A percentile compares a stretch with the other conserved stretches of the same genome.
phyloP scores from a whole-genome alignment of 1,140 invertebrate genomes.

The Leptinotarsa lineolata region DNA sequence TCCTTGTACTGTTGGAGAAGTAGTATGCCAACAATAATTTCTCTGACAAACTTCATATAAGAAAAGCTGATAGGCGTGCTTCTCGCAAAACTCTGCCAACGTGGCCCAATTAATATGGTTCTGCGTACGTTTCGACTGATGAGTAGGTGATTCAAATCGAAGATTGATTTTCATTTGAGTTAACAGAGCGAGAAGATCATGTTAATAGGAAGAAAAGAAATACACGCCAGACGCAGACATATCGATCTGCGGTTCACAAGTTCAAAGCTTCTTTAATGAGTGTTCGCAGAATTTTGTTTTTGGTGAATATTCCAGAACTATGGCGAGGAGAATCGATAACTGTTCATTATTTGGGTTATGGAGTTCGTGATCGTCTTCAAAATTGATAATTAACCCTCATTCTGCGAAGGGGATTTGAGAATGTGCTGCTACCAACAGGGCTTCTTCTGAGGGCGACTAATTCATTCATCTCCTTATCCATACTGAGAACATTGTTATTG shows the following conservation, averaged over 20 bases:
- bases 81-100: neutral
- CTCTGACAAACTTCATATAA: too few species aligned
- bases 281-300: neutral
- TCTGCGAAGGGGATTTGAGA: too few species aligned
- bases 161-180: neutral
- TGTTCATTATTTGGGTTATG: too few species aligned
- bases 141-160: neutral
- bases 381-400: too few species aligned
- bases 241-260: neutral
- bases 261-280: neutral
- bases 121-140: neutral
- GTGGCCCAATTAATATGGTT: neutral
- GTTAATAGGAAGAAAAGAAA: neutral
- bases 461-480: too few species aligned
- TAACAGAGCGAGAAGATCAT: neutral
- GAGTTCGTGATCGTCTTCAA: too few species aligned
- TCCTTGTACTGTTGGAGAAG: too few species aligned
- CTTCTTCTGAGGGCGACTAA: too few species aligned
- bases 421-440: too few species aligned
- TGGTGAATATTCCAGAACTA: neutral
- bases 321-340: neutral
- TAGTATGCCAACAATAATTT: too few species aligned
- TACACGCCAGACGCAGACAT: conserved; percentile 1
- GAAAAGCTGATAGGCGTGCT: neutral
- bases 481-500: too few species aligned